Evolutionary conservation across 2,888 invertebrate genomes (phyloP), one percentile per base, ranked within the genome.

Genomic region (Theretra japonica): DNA sequence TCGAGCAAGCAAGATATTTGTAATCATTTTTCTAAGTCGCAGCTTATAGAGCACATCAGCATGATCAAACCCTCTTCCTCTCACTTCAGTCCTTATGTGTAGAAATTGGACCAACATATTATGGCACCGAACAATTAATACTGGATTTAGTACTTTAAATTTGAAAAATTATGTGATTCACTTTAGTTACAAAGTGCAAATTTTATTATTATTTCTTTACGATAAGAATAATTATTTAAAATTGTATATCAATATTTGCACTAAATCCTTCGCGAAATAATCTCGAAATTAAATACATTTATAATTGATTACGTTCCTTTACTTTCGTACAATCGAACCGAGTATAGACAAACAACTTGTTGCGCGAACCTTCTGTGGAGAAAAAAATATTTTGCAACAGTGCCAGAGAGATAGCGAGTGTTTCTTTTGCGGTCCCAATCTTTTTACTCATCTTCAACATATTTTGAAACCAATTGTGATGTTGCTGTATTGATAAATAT

Each of bases 41-140:
- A 11, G 11, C 41, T 41, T 41, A 15, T 15, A 41, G 41, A 41
- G 41, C 15, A 11, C 15, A 1, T 41, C 41, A 11, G 41, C 41
- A 41, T 11, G 23, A 57, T 57, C n/a, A 21, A 28, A 17, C 23
- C 17, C 28, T 58, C 58, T 15, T 25, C 28, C 2, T 25, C 3
- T 21, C 23, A 17, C 58, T 25, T 15, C 25, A 58, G 41, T 41
- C 17, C 58, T 58, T 58, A 58, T 28, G 58, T 58, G 58, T 58
- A 58, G 58, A 58, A 58, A 58, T 25, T 21, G 23, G 21, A 58
- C 23, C 58, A 11, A 58, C 11, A 5, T 15, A 3, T 58, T 58
- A 58, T 58, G 58, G 58, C 58, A 58, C 58, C 58, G 25, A 58
- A 58, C 17, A 25, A 17, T 17, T 58, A 28, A 58, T 58, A 58